phyloP scores from a whole-genome alignment of 2,888 invertebrate genomes.

The Sinhomidia bicolor region DNA sequence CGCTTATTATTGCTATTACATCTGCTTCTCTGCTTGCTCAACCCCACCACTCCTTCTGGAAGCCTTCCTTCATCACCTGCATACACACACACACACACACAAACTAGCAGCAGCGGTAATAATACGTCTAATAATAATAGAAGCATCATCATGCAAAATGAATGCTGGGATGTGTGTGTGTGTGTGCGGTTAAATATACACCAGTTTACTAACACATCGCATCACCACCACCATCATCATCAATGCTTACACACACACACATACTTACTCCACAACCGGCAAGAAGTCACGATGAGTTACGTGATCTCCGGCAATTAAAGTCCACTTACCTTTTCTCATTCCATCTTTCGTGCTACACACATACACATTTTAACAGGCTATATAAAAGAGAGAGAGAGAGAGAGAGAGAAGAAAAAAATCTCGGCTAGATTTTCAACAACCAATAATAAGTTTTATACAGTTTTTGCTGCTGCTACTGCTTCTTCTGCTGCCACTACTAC shows the following conservation, averaged over 20 bases:
- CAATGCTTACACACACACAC: not conserved
- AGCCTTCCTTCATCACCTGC: slow-evolving; percentile 30
- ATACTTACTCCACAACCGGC: no score
- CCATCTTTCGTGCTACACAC: not conserved
- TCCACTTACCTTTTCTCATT: slow-evolving; percentile 60
- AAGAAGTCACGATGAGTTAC: slow-evolving; percentile 56
- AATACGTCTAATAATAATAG: not conserved
- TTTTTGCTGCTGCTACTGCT: no score
- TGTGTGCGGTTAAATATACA: not conserved
- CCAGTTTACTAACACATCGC: not conserved
- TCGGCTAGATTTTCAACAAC: slow-evolving; percentile 14
- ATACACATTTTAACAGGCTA: not conserved
- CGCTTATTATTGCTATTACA: not conserved
- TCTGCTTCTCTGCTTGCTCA: no score
- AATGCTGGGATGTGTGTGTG: not conserved
- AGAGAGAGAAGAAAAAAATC: not conserved
- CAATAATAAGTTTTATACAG: not conserved
- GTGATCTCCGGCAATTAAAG: slow-evolving; percentile 66
- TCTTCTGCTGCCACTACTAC: no score
- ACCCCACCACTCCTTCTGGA: no score
- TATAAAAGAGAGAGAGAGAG: no score
- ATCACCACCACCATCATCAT: no score
- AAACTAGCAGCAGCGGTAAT: not conserved
- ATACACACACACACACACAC: not conserved
- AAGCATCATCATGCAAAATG: not conserved